These are phyloP conservation scores for Chironomus riparius DNA, from an alignment of 2,888 invertebrate species.

Conservation along the genomic window DNA sequence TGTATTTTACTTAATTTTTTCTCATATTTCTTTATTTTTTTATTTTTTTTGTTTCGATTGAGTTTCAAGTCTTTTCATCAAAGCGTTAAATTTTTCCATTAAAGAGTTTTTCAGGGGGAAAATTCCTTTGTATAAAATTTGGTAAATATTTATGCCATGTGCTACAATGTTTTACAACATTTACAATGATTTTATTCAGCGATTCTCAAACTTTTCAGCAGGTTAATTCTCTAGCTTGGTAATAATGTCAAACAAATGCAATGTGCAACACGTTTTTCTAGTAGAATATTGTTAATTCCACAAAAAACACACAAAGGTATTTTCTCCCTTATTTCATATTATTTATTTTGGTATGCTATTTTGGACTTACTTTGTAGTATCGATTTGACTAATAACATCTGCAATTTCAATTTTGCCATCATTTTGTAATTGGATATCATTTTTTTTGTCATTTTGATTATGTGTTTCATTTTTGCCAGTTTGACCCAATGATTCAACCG, in stretches of 20 bases:
- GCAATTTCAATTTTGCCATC: not conserved
- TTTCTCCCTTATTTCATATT: not conserved
- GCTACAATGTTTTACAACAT: no score
- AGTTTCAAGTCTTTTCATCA: constrained; percentile 1
- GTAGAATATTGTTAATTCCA: no score
- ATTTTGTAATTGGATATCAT: not conserved
- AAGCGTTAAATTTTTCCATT: not conserved
- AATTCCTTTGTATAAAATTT: not conserved
- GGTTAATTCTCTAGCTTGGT: no score
- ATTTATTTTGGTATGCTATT: no score
- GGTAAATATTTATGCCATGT: no score
- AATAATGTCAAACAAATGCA: no score
- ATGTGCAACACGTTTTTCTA: no score
- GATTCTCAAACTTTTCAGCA: no score
- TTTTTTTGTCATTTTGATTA: not conserved
- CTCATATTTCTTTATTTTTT: not conserved
- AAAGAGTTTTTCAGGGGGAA: not conserved
- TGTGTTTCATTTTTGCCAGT: not conserved
- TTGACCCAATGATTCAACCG: constrained; percentile 6
- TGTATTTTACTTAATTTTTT: not conserved
- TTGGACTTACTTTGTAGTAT: no score
- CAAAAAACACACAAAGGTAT: no score
- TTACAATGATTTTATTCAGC: not conserved
- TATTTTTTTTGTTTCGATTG: not conserved
- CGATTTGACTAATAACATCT: not conserved